Evolutionary conservation across 2,113 vertebrate genomes (phyloP).

Genomic region (Sceloporus tristichus): DNA sequence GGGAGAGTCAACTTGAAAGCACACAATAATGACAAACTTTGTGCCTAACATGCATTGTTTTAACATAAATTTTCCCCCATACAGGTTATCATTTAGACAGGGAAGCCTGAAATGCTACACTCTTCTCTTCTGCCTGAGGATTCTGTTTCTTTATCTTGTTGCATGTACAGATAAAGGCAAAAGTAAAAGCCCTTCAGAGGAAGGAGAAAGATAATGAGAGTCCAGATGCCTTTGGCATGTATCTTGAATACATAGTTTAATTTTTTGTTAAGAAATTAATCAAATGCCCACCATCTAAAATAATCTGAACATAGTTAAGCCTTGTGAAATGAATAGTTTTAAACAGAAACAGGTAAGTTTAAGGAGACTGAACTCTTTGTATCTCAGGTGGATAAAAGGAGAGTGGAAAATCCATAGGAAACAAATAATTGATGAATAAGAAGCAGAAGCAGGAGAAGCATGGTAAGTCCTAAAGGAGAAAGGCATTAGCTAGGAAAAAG

Average conservation of each 20-base stretch:
- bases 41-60: too few species aligned
- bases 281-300: neutral
- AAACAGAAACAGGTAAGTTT: neutral
- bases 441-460: neutral
- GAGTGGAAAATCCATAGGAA: neutral
- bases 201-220: neutral
- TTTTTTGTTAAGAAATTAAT: neutral
- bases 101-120: neutral
- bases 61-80: too few species aligned
- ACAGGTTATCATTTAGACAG: neutral
- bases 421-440: neutral
- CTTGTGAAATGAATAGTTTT: neutral
- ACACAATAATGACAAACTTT: too few species aligned
- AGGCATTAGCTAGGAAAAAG: neutral
- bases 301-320: neutral
- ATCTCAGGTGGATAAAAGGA: neutral
- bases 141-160: neutral
- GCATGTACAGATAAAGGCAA: neutral
- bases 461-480: neutral
- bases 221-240: neutral
- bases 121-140: neutral
- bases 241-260: neutral
- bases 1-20: too few species aligned
- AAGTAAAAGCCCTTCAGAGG: neutral
- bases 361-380: neutral